phyloP scores from a whole-genome alignment of 2,888 invertebrate genomes.

The Amblyjoppa fuscipennis region DNA sequence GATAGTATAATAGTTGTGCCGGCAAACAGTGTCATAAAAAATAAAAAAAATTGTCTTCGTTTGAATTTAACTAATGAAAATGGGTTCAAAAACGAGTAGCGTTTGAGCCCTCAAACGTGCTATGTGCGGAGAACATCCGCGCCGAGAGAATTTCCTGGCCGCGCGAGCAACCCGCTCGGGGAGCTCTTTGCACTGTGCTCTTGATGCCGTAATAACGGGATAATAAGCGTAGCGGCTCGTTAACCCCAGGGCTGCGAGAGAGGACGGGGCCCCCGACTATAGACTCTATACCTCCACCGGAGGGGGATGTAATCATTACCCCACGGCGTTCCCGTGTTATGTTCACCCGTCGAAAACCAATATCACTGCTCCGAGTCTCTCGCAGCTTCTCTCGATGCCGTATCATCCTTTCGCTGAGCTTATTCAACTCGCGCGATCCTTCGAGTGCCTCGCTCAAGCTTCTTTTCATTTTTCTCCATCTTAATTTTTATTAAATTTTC shows the following conservation, averaged over 20 bases:
- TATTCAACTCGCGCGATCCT: background rate
- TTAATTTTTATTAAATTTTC: background rate
- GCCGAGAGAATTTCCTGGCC: conserved; percentile 45
- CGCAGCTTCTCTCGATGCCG: background rate
- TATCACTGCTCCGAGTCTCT: background rate
- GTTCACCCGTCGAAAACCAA: conserved; percentile 43
- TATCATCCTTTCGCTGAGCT: background rate
- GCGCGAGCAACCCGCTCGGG: conserved; percentile 40
- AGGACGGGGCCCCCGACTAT: conserved; percentile 28
- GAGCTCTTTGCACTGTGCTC: conserved; percentile 52
- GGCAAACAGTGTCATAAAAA: too few relatives aligned
- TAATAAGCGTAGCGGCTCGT: conserved; percentile 65
- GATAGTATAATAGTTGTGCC: too few relatives aligned
- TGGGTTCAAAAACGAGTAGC: background rate
- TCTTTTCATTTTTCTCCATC: background rate
- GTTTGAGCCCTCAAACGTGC: background rate
- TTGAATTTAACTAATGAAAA: background rate
- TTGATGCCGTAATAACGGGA: conserved; percentile 67
- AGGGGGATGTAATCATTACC: conserved; percentile 60
- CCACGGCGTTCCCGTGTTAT: conserved; percentile 48
- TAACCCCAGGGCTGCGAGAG: conserved; percentile 33
- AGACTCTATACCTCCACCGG: conserved; percentile 32
- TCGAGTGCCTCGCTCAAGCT: background rate
- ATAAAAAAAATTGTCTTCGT: background rate
- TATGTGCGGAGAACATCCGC: background rate